Percentiles rank a stretch among this genome's conserved stretches.
phyloP scores from a whole-genome alignment of 2,888 invertebrate genomes.

The Morpho deidamia region DNA sequence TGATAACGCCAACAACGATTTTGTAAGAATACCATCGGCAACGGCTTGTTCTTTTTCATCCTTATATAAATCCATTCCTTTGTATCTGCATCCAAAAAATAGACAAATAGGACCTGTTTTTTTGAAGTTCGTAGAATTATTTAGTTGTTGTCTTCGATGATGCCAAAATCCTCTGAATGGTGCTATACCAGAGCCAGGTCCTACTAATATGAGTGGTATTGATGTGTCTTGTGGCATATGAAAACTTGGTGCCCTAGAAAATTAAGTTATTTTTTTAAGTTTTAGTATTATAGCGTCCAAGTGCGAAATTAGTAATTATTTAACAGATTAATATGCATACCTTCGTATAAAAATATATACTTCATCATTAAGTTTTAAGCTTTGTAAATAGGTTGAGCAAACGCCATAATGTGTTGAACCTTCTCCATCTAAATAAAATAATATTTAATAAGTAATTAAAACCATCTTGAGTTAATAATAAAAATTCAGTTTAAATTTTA shows the following conservation, averaged over 20 bases:
- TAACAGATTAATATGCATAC: slow-evolving; percentile 56
- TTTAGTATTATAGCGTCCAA: background rate
- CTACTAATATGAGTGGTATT: slow-evolving; percentile 90
- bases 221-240: slow-evolving; percentile 87
- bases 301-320: no score
- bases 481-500: no score
- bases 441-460: background rate
- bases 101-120: slow-evolving; percentile 81
- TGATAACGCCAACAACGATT: slow-evolving; percentile 88
- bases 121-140: slow-evolving; percentile 26
- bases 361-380: slow-evolving; percentile 81
- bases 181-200: slow-evolving; percentile 95
- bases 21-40: slow-evolving; percentile 82
- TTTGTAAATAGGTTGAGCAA: slow-evolving; percentile 93
- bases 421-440: slow-evolving; percentile 81
- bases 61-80: slow-evolving; percentile 87
- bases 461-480: no score
- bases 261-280: slow-evolving; percentile 14
- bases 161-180: slow-evolving; percentile 97
- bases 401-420: slow-evolving; percentile 93
- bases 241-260: slow-evolving; percentile 88
- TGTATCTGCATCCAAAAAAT: slow-evolving; percentile 92
- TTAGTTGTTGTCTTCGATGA: slow-evolving; percentile 76
- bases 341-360: slow-evolving; percentile 87
- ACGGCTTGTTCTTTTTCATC: slow-evolving; percentile 87